Evolutionary conservation across 2,888 invertebrate species (phyloP).

Genomic region (Barypeithes pellucidus): DNA sequence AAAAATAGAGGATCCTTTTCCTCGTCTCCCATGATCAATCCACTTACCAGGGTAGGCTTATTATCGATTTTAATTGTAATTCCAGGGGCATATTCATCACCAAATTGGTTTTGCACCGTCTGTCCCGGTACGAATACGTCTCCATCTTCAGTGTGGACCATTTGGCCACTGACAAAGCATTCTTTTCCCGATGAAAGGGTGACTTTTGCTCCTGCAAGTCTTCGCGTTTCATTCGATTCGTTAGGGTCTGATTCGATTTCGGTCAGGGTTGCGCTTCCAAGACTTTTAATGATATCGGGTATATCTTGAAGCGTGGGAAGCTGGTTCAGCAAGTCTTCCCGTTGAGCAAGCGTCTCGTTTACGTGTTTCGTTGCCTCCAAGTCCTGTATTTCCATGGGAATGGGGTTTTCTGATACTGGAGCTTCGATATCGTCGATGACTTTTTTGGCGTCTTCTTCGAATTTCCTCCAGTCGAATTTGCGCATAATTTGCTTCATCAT

Average conservation of each 20-base stretch:
- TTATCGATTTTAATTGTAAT: slow-evolving; percentile 80
- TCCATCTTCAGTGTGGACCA: slow-evolving; percentile 80
- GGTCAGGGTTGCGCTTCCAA: slow-evolving; percentile 75
- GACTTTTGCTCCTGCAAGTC: slow-evolving; percentile 66
- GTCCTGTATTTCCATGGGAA: slow-evolving; percentile 73
- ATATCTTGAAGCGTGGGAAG: slow-evolving; percentile 79
- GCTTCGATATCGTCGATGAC: slow-evolving; percentile 70
- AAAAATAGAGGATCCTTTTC: slow-evolving; percentile 78
- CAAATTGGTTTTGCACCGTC: slow-evolving; percentile 80
- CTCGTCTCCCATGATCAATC: slow-evolving; percentile 78
- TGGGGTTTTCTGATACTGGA: slow-evolving; percentile 63
- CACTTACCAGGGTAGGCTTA: slow-evolving; percentile 82
- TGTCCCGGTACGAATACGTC: slow-evolving; percentile 84
- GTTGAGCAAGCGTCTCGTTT: slow-evolving; percentile 73
- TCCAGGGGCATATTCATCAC: slow-evolving; percentile 82
- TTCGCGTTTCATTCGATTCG: slow-evolving; percentile 54
- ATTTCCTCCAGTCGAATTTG: slow-evolving; percentile 78
- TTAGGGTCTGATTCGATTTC: slow-evolving; percentile 67
- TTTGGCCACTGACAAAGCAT: slow-evolving; percentile 82
- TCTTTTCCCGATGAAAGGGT: slow-evolving; percentile 79
- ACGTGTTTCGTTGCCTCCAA: slow-evolving; percentile 77
- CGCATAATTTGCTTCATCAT: slow-evolving; percentile 78
- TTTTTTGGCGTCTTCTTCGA: slow-evolving; percentile 75
- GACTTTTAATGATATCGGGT: slow-evolving; percentile 76
- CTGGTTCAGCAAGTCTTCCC: slow-evolving; percentile 72